Base-by-base conservation (phyloP, 2,888 invertebrate species). In the Drosophila nr. fundita region DNA sequence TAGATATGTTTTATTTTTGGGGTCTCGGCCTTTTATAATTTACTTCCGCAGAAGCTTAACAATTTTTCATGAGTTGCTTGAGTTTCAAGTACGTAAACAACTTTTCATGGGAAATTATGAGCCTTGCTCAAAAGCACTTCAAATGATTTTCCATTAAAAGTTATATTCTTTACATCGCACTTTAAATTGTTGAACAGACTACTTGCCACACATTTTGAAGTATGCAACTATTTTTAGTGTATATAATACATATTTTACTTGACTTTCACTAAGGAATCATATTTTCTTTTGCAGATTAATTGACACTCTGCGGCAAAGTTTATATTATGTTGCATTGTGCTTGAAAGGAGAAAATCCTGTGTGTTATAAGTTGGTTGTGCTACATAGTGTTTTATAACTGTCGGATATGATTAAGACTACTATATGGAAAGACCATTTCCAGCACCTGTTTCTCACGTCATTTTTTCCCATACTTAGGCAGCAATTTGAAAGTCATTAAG, bases 401-500 rank as follows among this genome's bases (percentile, higher is more conserved):
- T 21, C 7, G 7, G 7, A 7, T 45, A 21, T 4, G 21, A 21
- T 21, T 24, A 45, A 8, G 15, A 45, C 27, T 27, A 45, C 27
- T 27, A 27, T 27, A 27, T 45, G 21, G 13, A 0, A 4, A 15
- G 5, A 49, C 27, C 11, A 7, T 30, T 53, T 53, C 3, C 4
- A 15, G 21, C 52, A 53, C 15, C 4, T 32, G 52, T 34, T 34
- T 21, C 24, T 4, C 24, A 15, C 0, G 24, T 24, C 4, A 45
- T 24, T 8, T 45, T 15, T 15, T 24, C 7, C 13, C 15, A 8
- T 45, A 4, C 24, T 45, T 24, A 8, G 21, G 1, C 34, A 18
- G 38, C 55, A 36, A n/a, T 55, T 55, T 38, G 18, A 55, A 55
- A 40, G 55, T 55, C 55, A 55, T 55, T 55, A 45, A 34, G 49